Conservation (phyloP, 2,888 invertebrate genomes). For the Ptilodon capucinus region DNA sequence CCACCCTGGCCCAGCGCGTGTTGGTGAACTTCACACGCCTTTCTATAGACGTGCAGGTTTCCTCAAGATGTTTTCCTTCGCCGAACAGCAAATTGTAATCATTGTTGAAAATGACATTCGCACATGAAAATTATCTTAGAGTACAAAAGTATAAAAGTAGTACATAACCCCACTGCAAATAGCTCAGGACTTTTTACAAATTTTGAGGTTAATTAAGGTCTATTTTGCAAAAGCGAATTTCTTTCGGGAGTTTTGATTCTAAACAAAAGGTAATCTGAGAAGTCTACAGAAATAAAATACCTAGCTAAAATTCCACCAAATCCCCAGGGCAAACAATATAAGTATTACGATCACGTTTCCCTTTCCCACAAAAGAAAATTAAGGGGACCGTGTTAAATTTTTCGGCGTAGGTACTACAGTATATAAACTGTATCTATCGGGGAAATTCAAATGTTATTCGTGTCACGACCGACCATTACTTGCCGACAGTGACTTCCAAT, state of each 20-base stretch:
- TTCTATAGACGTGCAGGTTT: no score
- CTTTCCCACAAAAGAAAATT: conserved; percentile 64
- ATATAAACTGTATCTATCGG: conserved; percentile 57
- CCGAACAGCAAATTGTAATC: no score
- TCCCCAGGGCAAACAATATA: conserved; percentile 32
- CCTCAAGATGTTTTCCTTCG: no score
- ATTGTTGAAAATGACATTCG: no score
- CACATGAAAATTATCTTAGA: no score
- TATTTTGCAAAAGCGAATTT: background rate
- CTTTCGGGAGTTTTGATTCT: background rate
- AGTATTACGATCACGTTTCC: conserved; percentile 59
- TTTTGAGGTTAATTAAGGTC: no score
- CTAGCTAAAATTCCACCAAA: conserved; percentile 19
- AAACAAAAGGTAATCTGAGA: background rate
- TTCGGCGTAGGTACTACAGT: conserved; percentile 48
- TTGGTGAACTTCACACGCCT: no score
- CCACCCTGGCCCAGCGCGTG: no score
- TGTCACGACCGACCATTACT: conserved; percentile 79
- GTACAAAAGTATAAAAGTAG: no score
- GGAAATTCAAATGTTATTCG: conserved; percentile 71
- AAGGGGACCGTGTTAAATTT: conserved; percentile 60
- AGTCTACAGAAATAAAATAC: conserved; percentile 24
- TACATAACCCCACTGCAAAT: no score
- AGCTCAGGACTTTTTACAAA: no score
- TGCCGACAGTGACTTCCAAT: conserved; percentile 81